Base-by-base conservation (phyloP, 2,888 invertebrate species). In the Polyommatus icarus region DNA sequence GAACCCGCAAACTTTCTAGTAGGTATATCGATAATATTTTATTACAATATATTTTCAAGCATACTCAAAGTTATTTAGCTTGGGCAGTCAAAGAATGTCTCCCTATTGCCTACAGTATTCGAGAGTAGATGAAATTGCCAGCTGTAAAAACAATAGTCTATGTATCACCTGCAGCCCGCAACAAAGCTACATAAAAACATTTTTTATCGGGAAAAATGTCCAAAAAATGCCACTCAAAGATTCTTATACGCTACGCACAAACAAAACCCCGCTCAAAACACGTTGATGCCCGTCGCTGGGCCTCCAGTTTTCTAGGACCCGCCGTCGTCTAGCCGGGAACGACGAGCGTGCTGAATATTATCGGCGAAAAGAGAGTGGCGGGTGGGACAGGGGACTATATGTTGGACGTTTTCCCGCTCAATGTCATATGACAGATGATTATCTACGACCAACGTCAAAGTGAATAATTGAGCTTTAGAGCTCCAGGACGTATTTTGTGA, bases 401-500 rank as follows among this genome's bases (percentile, higher is more conserved):
- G 82, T 75, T 90, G 91, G 92, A 78, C 86, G 82, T 83, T 85
- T 82, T 85, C 85, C 86, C 86, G 86, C 84, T 87, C 88, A 85
- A 86, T 88, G 86, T 90, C 88, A 88, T 89, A 91, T 93, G 93
- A 93, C 91, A 92, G 92, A 93, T 93, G 92, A 93, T 93, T 92
- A 93, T 93, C 92, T 93, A 92, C 89, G 88, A 87, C 84, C 86
- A 84, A 89, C 89, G 93, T 93, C 93, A 92, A 92, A 92, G 90
- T 93, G 93, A 93, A 93, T 93, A 93, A 93, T 93, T 93, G 92
- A 89, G 88, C 87, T 91, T 91, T 90, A 89, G 89, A 88, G 88
- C 85, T 88, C 86, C 80, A 80, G 76, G 79, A 78, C 79, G 80
- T 83, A 81, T 82, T 82, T 81, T 79, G 80, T 80, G 79, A 71